Base-by-base conservation (phyloP, 2,113 vertebrate species). In the Carassius carassius region DNA sequence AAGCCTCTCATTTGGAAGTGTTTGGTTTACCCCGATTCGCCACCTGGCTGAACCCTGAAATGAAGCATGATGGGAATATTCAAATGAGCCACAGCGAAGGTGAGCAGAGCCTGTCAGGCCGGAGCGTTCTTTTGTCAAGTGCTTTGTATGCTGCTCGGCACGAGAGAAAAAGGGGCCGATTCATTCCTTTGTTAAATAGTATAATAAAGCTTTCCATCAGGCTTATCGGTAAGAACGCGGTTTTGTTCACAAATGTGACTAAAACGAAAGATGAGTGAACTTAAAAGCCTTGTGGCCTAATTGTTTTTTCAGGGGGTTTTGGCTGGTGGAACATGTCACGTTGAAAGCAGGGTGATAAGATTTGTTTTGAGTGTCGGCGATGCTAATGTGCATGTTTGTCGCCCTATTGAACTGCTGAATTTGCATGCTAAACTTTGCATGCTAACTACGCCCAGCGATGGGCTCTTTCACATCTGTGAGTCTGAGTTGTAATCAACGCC, bases 131-230 rank as follows among this genome's bases (percentile, higher is more conserved):
- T 87, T 89, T 87, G 86, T 87, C n/a, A 13, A 75, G 82, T 41
- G 56, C 54, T 86, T 87, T 89, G 88, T 89, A 78, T 84, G 85
- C 51, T 35, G 60, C 47, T 62, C 11, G 70, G 47, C 29, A 23
- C n/a, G 37, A 41, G 63, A 63, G 69, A 58, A 63, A 86, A 78
- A 76, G 63, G 12, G 72, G 72, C 47, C 63, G 77, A 79, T 86
- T 86, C 86, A 74, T 32, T 84, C 60, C 75, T 88, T 88, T 88
- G 87, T 88, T 88, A 78, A 41, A 84, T 74, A 63, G 78, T 65
- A 88, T 84, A 89, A 89, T 86, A 84, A 89, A 87, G 78, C 86
- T 84, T 87, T 89, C 86, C 82, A 87, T 86, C 86, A 86, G 84
- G 81, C 78, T 87, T 89, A 87, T 86, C 78, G 56, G 37, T 79